These are phyloP conservation scores for Carduelis carduelis DNA, from an alignment of 2,797 vertebrate genomes.

Conservation along the genomic window DNA sequence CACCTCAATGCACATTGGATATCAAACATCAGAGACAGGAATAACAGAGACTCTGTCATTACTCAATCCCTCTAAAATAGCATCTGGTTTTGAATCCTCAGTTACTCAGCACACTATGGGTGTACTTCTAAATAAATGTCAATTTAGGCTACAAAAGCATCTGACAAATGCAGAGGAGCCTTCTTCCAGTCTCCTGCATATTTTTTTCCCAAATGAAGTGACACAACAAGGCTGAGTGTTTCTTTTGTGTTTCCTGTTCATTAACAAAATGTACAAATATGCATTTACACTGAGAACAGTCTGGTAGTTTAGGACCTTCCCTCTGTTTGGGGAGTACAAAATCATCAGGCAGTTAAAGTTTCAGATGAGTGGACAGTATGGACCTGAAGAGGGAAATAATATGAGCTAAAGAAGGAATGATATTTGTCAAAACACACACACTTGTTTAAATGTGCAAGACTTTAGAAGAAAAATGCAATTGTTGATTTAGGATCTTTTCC, in stretches of 20 bases:
- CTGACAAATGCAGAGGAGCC: not conserved
- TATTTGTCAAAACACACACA: not conserved
- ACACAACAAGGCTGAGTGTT: not conserved
- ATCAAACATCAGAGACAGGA: not conserved
- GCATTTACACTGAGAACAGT: not conserved
- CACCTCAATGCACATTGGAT: fast-evolving
- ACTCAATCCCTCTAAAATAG: not conserved
- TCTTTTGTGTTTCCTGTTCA: not conserved
- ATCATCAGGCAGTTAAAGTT: not conserved
- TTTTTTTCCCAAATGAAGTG: too few relatives aligned
- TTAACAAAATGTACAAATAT: not conserved
- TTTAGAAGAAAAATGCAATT: not conserved
- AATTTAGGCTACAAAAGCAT: not conserved
- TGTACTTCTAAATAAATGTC: not conserved
- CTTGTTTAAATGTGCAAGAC: not conserved
- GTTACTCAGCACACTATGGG: not conserved
- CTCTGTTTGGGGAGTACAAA: not conserved
- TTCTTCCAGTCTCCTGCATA: not conserved
- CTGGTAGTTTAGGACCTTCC: not conserved
- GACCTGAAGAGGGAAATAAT: not conserved
- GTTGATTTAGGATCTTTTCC: not conserved
- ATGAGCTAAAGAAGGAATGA: not conserved
- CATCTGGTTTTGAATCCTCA: not conserved
- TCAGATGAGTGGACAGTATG: not conserved
- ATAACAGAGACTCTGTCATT: not conserved